Evolutionary conservation across 2,797 vertebrate species (phyloP), one percentile per base, ranked within the genome.

Genomic region (Botia kubotai): DNA sequence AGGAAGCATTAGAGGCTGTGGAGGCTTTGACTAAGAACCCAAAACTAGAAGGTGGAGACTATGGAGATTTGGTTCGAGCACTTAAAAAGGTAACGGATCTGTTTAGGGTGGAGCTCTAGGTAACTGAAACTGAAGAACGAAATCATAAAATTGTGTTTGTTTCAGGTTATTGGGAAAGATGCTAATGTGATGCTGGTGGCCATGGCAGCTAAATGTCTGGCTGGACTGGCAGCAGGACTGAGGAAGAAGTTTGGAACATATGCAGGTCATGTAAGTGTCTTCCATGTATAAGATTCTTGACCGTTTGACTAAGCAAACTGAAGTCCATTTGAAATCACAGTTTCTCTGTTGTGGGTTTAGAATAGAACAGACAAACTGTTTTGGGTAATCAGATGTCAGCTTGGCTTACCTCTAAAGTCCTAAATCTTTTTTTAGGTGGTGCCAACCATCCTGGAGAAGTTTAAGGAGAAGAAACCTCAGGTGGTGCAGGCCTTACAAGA

Each of bases 161-260:
- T 81, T 63, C 86, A 99, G 98, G 97, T 99, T 84, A 93, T 99
- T 90, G 97, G 96, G 65, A 99, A 99, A 89, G 98, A 99, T 89
- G 95, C 97, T 55, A 99, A 99, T 85, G 97, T 99, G 62, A 97
- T 99, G 97, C 93, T 99, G 85, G 98, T 99, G 89, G 92, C 96
- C 23, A 80, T 98, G 90, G 97, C 97, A 83, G 97, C 98, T 81
- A 99, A 99, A 94, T 98, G 97, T 89, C 90, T 99, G 83, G 94
- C 97, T 82, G 96, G 92, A 74, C 88, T 99, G 78, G 97, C 98
- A 77, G 0, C 93, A 79, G 97, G 98, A 33, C 95, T 99, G 78
- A 93, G 98, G 87, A 99, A 98, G 94, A 99, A 99, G 90, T 99
- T 99, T 94, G 97, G 97, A 82, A 93, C 96, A n/a, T 97, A 98